phyloP scores from a whole-genome alignment of 2,797 vertebrate species.

The Podargus strigoides region DNA sequence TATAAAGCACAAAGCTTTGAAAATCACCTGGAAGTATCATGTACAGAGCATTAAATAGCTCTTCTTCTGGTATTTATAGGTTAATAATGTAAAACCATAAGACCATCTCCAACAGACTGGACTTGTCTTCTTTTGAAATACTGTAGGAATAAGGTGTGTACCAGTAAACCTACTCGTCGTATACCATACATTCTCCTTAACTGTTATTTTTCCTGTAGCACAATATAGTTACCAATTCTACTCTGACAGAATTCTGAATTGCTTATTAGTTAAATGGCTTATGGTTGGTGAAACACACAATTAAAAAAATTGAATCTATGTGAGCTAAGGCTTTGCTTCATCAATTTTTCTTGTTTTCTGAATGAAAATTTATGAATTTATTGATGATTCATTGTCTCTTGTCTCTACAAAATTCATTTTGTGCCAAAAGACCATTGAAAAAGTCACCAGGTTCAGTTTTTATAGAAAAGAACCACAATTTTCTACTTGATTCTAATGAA shows the following conservation, averaged over 20 bases:
- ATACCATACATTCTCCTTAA: neutral
- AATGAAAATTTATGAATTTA: slow-evolving; percentile 40
- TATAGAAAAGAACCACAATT: neutral
- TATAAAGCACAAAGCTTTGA: neutral
- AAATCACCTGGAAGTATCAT: neutral
- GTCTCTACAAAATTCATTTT: neutral
- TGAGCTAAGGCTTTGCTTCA: slow-evolving; percentile 33
- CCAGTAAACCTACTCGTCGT: neutral
- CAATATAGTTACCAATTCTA: neutral
- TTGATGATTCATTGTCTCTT: slow-evolving; percentile 34
- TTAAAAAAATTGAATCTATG: slow-evolving; percentile 33
- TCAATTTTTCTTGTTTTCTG: slow-evolving; percentile 27
- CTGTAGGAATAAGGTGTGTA: neutral
- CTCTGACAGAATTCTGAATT: slow-evolving; percentile 19
- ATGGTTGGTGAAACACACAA: slow-evolving; percentile 34
- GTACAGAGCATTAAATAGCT: too few species aligned
- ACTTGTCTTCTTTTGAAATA: neutral
- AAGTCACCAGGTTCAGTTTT: neutral
- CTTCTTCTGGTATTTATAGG: too few species aligned
- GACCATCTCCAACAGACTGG: neutral
- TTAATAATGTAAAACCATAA: too few species aligned
- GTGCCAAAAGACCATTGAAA: neutral
- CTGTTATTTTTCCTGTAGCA: neutral
- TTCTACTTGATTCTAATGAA: neutral
- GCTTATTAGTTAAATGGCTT: slow-evolving; percentile 37